Conservation (phyloP, 2,797 vertebrate genomes). For the Gouania willdenowi region DNA sequence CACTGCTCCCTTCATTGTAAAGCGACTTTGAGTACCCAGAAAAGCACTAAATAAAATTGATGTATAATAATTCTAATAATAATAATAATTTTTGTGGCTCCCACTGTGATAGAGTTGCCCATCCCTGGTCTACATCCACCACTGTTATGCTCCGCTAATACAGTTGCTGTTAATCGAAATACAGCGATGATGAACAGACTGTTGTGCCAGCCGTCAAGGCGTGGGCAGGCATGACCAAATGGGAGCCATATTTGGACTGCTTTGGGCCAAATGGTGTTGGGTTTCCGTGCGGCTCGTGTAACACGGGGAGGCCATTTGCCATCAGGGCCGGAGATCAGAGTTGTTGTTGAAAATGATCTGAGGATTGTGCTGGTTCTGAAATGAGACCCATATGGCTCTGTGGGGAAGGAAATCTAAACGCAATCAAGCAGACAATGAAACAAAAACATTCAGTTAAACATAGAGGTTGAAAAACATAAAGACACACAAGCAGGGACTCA, state of each 20-base stretch:
- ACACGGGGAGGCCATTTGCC: constrained; percentile 19
- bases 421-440: constrained; percentile 10
- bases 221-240: constrained; percentile 28
- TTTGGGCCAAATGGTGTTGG: constrained; percentile 43
- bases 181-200: constrained; percentile 17
- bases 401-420: constrained; percentile 1
- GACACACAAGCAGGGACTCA: background rate
- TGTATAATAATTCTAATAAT: no score
- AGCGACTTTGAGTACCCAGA: no score
- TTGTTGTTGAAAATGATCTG: constrained; percentile 45
- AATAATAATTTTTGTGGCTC: no score
- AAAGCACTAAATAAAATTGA: no score
- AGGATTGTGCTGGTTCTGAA: constrained; percentile 2
- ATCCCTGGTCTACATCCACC: no score
- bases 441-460: constrained; percentile 4
- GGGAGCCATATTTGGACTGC: constrained; percentile 53
- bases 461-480: constrained; percentile 3
- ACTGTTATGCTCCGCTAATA: constrained; percentile 26
- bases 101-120: no score
- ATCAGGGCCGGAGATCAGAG: constrained; percentile 14
- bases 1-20: no score
- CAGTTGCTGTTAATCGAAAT: constrained; percentile 39
- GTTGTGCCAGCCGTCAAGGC: constrained; percentile 4
- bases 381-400: constrained; percentile 26
- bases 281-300: constrained; percentile 40